Percentiles rank a stretch among this genome's conserved stretches.
Conservation (phyloP, 2,797 vertebrate species). For the Sebastes steindachneri region DNA sequence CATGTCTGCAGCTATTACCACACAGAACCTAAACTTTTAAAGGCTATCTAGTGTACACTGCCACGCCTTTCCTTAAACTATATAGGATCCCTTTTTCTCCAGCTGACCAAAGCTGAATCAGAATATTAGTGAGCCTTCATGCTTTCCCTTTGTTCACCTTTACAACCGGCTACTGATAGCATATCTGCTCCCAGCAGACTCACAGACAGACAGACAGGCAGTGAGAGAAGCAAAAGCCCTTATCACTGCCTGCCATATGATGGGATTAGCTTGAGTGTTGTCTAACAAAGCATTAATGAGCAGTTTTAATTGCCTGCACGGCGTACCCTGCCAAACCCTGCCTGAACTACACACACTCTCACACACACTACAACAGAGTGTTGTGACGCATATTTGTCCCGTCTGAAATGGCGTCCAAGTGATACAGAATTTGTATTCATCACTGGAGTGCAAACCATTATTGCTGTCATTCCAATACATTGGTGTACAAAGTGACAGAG, state of each 20-base stretch:
- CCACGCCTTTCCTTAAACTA: slow-evolving; percentile 16
- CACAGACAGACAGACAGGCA: slow-evolving; percentile 57
- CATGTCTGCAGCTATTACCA: background rate
- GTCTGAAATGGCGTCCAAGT: slow-evolving; percentile 43
- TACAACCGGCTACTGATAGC: slow-evolving; percentile 65
- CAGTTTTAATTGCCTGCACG: slow-evolving; percentile 79
- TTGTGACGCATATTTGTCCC: slow-evolving; percentile 34
- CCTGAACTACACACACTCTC: slow-evolving; percentile 35
- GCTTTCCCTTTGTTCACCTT: slow-evolving; percentile 57
- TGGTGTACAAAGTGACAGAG: slow-evolving; percentile 5
- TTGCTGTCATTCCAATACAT: slow-evolving; percentile 18
- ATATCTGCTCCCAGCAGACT: slow-evolving; percentile 74
- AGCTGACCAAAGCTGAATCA: slow-evolving; percentile 45
- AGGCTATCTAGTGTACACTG: background rate
- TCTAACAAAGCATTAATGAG: slow-evolving; percentile 80
- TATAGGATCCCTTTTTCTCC: slow-evolving; percentile 11
- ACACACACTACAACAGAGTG: slow-evolving; percentile 15
- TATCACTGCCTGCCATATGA: slow-evolving; percentile 80
- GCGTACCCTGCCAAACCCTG: slow-evolving; percentile 51
- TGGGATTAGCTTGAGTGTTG: slow-evolving; percentile 77
- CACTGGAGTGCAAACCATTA: slow-evolving; percentile 16
- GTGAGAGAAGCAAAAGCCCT: slow-evolving; percentile 66
- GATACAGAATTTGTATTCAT: slow-evolving; percentile 46
- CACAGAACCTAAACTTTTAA: background rate
- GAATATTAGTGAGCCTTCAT: slow-evolving; percentile 45